Base-by-base conservation (phyloP, 2,113 vertebrate genomes). In the Excalfactoria chinensis region DNA sequence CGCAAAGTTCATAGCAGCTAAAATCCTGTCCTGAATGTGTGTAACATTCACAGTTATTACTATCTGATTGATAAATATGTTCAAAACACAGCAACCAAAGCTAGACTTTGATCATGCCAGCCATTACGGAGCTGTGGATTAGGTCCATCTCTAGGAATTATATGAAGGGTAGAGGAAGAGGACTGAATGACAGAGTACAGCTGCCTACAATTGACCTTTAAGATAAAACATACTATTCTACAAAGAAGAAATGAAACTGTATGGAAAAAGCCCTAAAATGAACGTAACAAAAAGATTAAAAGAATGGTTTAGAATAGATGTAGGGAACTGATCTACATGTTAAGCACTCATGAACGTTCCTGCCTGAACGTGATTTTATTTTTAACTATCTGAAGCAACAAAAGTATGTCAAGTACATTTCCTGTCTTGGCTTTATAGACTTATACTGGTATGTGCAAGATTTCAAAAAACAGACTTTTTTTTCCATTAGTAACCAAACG, bases 301-400 rank as follows among this genome's bases (percentile, higher is more conserved):
- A 82, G 56, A 74, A 35, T 30, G 40, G 32, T 35, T n/a, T 79
- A n/a, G 37, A 85, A 41, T 22, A 64, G 63, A 89, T 7, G 23
- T 59, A 82, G 56, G 35, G 64, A 63, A 34, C 87, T 89, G 75
- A 44, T 73, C 30, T 62, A 87, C 84, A 84, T 83, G 87, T 96
- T 89, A 96, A 96, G 80, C 90, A 93, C 75, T 86, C 89, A 91
- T 93, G 85, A 95, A 97, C 97, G 59, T 83, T 97, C 44, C 76
- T 90, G 73, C 56, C 75, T 11, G 16, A 71, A 92, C 26, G 16
- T 69, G 58, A 83, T 86, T 91, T 84, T 70, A 63, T 77, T 93
- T 90, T 70, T 64, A 91, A 92, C 93, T 92, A 90, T 96, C 94
- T 69, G 97, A 98, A 98, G 96, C 97, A 98, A 97, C 93, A 97